Conservation (phyloP, 64 coral and sea anemone genomes). For the Porites lutea region DNA sequence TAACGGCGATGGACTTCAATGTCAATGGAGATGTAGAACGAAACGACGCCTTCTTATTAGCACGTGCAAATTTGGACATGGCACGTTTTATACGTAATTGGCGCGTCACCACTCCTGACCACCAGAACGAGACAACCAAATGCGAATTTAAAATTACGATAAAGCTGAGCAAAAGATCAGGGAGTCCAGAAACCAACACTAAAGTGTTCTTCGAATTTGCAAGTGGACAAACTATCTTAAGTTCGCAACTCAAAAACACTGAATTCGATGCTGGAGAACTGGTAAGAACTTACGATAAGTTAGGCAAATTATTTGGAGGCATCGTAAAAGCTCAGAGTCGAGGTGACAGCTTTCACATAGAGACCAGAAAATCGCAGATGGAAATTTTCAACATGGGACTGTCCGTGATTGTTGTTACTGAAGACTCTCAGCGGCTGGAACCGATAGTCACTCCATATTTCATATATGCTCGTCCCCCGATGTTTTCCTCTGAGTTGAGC, state of each 20-base stretch:
- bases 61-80: conserved; percentile 55
- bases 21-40: conserved; percentile 59
- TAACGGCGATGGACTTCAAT: conserved; percentile 68
- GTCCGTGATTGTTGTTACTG: conserved; percentile 62
- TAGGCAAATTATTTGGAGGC: conserved; percentile 59
- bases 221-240: not conserved
- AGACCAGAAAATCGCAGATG: conserved; percentile 25
- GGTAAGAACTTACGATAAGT: conserved; percentile 40
- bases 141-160: conserved; percentile 46
- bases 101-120: conserved; percentile 52
- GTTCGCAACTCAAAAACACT: conserved; percentile 25
- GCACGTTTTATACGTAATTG: conserved; percentile 30
- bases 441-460: conserved; percentile 39
- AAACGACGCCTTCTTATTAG: conserved; percentile 65
- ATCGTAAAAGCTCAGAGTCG: conserved; percentile 15
- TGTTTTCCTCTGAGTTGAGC: not conserved
- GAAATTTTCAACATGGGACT: conserved; percentile 44
- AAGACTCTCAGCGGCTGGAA: not conserved
- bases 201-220: conserved; percentile 70
- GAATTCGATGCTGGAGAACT: conserved; percentile 31
- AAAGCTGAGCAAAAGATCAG: conserved; percentile 14
- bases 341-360: conserved; percentile 21
- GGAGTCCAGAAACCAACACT: not conserved
- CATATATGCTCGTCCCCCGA: not conserved
- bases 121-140: conserved; percentile 31